Base-by-base conservation (phyloP, 2,113 vertebrate species). In the Oryzias melastigma region DNA sequence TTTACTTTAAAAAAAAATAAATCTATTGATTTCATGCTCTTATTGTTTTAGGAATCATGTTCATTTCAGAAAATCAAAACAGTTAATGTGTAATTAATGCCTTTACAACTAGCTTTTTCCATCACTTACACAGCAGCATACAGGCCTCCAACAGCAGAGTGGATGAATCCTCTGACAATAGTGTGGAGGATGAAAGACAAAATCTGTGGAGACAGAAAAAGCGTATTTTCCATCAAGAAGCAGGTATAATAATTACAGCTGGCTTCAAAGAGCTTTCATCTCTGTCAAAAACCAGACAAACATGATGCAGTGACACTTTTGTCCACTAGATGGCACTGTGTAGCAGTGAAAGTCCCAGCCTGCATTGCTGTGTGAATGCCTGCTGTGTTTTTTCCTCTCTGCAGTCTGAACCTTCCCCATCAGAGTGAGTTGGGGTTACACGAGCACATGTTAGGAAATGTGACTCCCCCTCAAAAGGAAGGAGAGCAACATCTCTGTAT, bases 141-240 rank as follows among this genome's bases (percentile, higher is more conserved):
- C 29, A 99, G 93, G 27, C 96, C 97, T 40, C 96, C 96, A 0
- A 95, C 93, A 0, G 96, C 94, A 0, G 96, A 98, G 83, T 98
- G 96, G 83, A 99, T 98, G 89, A 98, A 98, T 25, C 96, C 97
- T 91, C 97, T 92, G 53, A 98, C 97, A 0, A 99, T 82, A 0
- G 97, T 99, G 91, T 99, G 97, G 83, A 99, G 89, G 76, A 99
- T 87, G 64, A 99, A 98, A 58, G 97, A 98, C 55, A 98, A 80
- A 73, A 99, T 95, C 97, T 99, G 88, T 13, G 52, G 55, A 47
- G 24, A 51, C 57, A 42, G 16, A 52, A 53, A 45, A 4, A 13
- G 13, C 35, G 14, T 7, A 22, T 25, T 41, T 55, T 49, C 0
- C 41, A 48, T 58, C 41, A 51, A 22, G 17, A 1, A n/a, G 5